A percentile compares a stretch with the other conserved stretches of the same genome.
Conservation (phyloP, 2,888 invertebrate genomes). For the Hirudinaria manillensis region DNA sequence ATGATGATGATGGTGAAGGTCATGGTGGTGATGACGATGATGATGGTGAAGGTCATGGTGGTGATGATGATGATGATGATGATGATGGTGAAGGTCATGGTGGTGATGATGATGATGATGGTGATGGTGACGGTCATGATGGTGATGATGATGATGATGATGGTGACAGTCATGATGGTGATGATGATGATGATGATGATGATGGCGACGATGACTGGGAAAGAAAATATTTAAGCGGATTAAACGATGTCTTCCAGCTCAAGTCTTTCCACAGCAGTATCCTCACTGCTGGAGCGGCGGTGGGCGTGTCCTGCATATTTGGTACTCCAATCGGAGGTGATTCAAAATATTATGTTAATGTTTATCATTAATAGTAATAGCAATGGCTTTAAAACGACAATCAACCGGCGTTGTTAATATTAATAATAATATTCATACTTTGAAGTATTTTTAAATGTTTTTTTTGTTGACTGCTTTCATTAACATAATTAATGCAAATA, state of each 20-base stretch:
- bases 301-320: constrained; percentile 87
- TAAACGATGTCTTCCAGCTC: constrained; percentile 58
- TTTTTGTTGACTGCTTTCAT: too few species aligned
- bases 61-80: constrained; percentile 17
- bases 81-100: not conserved
- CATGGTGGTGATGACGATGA: constrained; percentile 15
- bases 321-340: constrained; percentile 89
- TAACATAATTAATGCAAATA: too few species aligned
- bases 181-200: constrained; percentile 2
- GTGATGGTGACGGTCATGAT: constrained; percentile 18
- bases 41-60: constrained; percentile 20
- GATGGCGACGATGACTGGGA: not conserved
- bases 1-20: constrained; percentile 11
- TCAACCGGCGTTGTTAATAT: too few species aligned
- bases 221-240: not conserved
- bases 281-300: constrained; percentile 94
- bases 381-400: too few species aligned
- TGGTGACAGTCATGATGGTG: constrained; percentile 13
- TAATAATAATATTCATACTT: too few species aligned
- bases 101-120: constrained; percentile 17
- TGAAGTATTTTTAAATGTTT: too few species aligned
- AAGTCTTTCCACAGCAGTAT: constrained; percentile 90
- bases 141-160: constrained; percentile 21
- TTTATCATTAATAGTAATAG: too few species aligned
- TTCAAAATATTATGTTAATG: not conserved